Evolutionary conservation across 2,797 vertebrate genomes (phyloP), one percentile per base, ranked within the genome.

Genomic region (Prionace glauca): DNA sequence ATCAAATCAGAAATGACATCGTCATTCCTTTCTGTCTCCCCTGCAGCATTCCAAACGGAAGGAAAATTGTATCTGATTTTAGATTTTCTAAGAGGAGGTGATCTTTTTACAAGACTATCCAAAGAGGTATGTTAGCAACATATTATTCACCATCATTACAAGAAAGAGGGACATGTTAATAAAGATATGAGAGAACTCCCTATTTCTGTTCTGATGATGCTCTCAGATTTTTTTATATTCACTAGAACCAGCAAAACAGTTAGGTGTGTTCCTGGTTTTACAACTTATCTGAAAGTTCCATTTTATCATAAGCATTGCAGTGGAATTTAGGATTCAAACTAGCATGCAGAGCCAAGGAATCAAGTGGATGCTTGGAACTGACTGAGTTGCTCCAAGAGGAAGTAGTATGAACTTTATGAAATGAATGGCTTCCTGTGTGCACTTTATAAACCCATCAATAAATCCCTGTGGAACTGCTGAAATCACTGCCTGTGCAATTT

Each of bases 61-160:
- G 99, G 99, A 62, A 99, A 99, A 96, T 98, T 99, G 94, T 99
- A 99, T 97, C 98, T 99, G 97, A 99, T 99, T 96, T 97, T 99
- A 96, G 99, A 99, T 97, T 99, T 99, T 97, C 98, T 99, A 95
- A 96, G 99, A 95, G 99, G 99, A 95, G 99, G 99, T 56, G 99
- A 99, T 96, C 99, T 99, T 96, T 99, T 99, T 97, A 99, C 98
- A 96, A 97, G 99, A 95, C 98, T 99, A 96, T 99, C 99, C 96
- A 99, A 99, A 97, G 99, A 99, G 98, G 99, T 99, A 96, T 97
- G 96, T 26, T 18, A 45, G 26, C 26, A 60, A 56, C 71, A 77
- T 56, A n/a, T 77, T 74, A 72, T 56, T 32, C 29, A 7, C 29
- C 12, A 2, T 2, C 29, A n/a, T 74, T 60, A 60, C 14, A 77